Evolutionary conservation across 30 jellyfish, hydroid and myxozoan species (phyloP).

Genomic region (Aurelia coerulea): DNA sequence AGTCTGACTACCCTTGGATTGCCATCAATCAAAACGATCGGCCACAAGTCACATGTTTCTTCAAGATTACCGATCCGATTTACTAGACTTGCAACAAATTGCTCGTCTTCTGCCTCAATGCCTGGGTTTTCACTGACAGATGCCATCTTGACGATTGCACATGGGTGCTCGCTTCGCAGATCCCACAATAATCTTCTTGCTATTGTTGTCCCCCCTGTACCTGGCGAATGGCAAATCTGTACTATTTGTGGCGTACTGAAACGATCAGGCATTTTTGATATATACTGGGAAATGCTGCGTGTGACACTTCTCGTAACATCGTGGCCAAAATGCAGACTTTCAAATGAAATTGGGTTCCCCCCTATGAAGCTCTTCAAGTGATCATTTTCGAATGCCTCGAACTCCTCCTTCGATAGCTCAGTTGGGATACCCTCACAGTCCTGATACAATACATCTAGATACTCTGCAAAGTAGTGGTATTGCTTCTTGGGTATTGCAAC

Average conservation of each 20-base stretch:
- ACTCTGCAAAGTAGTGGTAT: conserved; percentile 20
- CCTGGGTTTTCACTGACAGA: conserved; percentile 8
- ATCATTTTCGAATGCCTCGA: conserved; percentile 30
- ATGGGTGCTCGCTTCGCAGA: conserved; percentile 34
- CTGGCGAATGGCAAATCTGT: conserved; percentile 59
- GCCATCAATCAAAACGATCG: conserved; percentile 60
- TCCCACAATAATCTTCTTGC: conserved; percentile 67
- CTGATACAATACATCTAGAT: conserved; percentile 39
- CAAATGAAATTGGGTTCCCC: conserved; percentile 55
- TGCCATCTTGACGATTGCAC: conserved; percentile 46
- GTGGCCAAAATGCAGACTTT: conserved; percentile 50
- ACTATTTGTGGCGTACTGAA: conserved; percentile 36
- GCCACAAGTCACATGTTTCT: conserved; percentile 19
- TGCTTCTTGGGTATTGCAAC: background rate
- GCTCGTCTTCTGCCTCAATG: conserved; percentile 27
- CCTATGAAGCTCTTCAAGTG: conserved; percentile 38
- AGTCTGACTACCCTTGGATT: conserved; percentile 34
- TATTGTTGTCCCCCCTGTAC: conserved; percentile 71
- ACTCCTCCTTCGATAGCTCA: conserved; percentile 22
- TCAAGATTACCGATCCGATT: conserved; percentile 18
- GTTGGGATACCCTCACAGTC: conserved; percentile 67
- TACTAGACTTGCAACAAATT: conserved; percentile 16
- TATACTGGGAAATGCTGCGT: background rate
- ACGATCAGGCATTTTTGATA: background rate
- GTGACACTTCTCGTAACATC: conserved; percentile 48